A percentile compares a stretch with the other conserved stretches of the same genome.
These are phyloP conservation scores for Megaceryle maxima DNA, from an alignment of 2,113 vertebrate genomes.

Conservation along the genomic window DNA sequence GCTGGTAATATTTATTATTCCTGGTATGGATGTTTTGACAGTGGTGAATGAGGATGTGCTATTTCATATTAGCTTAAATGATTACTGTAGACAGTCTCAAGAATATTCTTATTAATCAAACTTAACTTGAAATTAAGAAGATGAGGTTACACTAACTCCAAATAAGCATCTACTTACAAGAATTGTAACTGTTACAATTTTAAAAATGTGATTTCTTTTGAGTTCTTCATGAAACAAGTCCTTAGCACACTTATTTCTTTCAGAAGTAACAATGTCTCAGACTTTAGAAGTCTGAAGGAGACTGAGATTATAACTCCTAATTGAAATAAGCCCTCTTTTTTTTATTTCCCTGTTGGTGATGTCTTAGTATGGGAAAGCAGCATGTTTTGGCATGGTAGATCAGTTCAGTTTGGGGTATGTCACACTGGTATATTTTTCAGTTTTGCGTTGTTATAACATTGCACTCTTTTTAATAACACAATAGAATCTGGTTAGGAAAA, in stretches of 20 bases:
- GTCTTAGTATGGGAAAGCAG: background rate
- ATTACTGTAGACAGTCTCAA: background rate
- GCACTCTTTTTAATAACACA: background rate
- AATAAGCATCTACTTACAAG: background rate
- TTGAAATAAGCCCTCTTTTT: background rate
- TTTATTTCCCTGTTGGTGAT: background rate
- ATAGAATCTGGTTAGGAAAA: background rate
- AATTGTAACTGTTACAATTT: background rate
- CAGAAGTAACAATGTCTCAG: background rate
- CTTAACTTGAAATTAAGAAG: background rate
- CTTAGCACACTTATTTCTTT: background rate
- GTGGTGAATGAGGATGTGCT: background rate
- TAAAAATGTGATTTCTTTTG: background rate
- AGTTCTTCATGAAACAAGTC: background rate
- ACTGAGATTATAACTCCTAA: background rate
- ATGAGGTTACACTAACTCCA: background rate
- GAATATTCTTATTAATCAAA: background rate
- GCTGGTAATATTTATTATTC: background rate
- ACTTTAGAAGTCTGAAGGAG: background rate
- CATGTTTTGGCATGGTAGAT: background rate
- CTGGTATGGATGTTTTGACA: background rate
- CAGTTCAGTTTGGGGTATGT: background rate
- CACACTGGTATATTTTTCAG: background rate
- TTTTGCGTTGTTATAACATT: background rate
- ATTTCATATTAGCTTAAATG: background rate